A percentile compares a stretch with the other conserved stretches of the same genome.
phyloP scores from a whole-genome alignment of 2,797 vertebrate species.

The Bovichtus variegatus region DNA sequence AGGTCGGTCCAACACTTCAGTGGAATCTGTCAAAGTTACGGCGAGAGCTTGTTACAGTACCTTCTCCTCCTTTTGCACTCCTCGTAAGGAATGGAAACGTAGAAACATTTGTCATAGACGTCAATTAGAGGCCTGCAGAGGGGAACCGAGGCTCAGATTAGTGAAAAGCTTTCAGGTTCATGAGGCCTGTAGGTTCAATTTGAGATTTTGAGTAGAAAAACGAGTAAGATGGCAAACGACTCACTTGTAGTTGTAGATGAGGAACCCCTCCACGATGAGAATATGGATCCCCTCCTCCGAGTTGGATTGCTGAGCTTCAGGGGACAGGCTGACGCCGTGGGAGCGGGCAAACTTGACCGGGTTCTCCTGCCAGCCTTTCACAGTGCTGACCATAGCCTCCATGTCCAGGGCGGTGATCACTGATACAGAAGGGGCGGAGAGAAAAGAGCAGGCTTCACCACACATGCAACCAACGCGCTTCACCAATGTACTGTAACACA shows the following conservation, averaged over 20 bases:
- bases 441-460: conserved; percentile 61
- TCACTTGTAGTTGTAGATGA: conserved; percentile 96
- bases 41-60: conserved; percentile 82
- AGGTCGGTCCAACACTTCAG: background rate
- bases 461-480: conserved; percentile 16
- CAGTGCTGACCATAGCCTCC: conserved; percentile 94
- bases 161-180: conserved; percentile 22
- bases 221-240: background rate
- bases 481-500: conserved; percentile 62
- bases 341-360: conserved; percentile 94
- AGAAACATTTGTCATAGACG: conserved; percentile 89
- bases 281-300: conserved; percentile 85
- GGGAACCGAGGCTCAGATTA: conserved; percentile 34
- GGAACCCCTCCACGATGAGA: conserved; percentile 95
- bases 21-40: conserved; percentile 5
- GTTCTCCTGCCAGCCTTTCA: conserved; percentile 92
- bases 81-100: conserved; percentile 92
- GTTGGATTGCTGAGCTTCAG: conserved; percentile 64
- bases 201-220: background rate
- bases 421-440: conserved; percentile 70
- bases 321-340: conserved; percentile 88
- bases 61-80: conserved; percentile 95
- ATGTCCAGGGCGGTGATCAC: conserved; percentile 94
- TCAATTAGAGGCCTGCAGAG: conserved; percentile 89
- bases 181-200: background rate